Base-by-base conservation (phyloP, 2,888 invertebrate species). In the Archips crataeganus region DNA sequence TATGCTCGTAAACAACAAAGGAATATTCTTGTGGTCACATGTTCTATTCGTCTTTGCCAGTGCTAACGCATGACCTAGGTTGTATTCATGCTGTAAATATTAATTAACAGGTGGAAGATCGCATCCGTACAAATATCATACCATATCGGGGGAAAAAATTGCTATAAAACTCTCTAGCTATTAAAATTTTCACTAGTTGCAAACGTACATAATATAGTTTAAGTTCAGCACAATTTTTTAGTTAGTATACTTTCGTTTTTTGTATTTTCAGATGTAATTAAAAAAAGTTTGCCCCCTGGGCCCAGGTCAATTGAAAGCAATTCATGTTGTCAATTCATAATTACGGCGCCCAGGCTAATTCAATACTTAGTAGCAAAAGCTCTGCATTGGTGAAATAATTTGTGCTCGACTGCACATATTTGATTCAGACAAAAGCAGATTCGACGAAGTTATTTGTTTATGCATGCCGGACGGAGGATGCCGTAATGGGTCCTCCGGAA, bases 341-440 rank as follows among this genome's bases (percentile, higher is more conserved):
- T 71, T 23, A 39, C 61, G 34, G 54, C 23, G n/a, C 63, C 63
- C 36, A 66, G 59, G 15, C 59, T 59, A 72, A 62, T 72, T 54
- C 36, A 72, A 45, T 72, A n/a, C n/a, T n/a, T n/a, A 13, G 39
- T 49, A 11, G 39, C 23, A 68, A 63, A 73, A 42, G 49, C 57
- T 39, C 63, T 73, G 63, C 45, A 36, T 47, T 72, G 34, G 62
- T 67, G 45, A 45, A 72, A 63, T 72, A 63, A 72, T 68, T 67
- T 57, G 63, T 15, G 63, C 47, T 49, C 42, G 63, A 39, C 63
- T 68, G 73, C 73, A 73, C 63, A 69, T 69, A 73, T 73, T 73
- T 42, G 59, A 73, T 51, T 64, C 63, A 32, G 23, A 63, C 63
- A 63, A 47, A 47, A 32, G 32, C 63, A 63, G 45, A 63, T 47